Evolutionary conservation across 2,888 invertebrate species (phyloP).

Genomic region (Smittia aterrima): DNA sequence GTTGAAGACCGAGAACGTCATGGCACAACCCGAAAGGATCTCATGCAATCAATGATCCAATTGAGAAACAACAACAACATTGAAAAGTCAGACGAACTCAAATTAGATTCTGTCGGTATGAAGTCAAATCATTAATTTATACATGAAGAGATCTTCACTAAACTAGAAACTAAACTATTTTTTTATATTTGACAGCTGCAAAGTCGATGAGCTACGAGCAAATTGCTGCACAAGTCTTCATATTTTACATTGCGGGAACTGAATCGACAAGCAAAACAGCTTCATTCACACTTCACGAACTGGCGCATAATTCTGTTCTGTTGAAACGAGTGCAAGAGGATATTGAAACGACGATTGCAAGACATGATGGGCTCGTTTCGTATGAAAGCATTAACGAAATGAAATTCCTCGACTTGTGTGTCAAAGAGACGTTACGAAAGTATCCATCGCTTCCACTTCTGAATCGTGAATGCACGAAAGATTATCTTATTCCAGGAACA

Average conservation of each 20-base stretch:
- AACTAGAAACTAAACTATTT: background rate
- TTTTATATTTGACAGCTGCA: background rate
- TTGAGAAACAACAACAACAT: constrained; percentile 49
- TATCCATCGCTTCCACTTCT: constrained; percentile 54
- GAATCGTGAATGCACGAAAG: constrained; percentile 52
- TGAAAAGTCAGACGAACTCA: background rate
- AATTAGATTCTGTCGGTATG: background rate
- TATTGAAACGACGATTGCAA: constrained; percentile 48
- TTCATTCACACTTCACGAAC: constrained; percentile 52
- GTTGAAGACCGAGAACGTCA: constrained; percentile 53
- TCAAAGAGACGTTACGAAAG: constrained; percentile 51
- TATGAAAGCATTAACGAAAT: constrained; percentile 54
- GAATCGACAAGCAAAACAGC: constrained; percentile 54
- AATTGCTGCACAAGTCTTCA: constrained; percentile 51
- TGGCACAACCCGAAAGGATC: constrained; percentile 53
- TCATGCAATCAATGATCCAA: constrained; percentile 55
- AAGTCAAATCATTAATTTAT: background rate
- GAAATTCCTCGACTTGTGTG: constrained; percentile 53
- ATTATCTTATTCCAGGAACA: constrained; percentile 49
- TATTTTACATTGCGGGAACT: constrained; percentile 55
- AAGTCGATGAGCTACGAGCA: constrained; percentile 49
- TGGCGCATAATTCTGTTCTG: constrained; percentile 52
- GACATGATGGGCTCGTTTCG: constrained; percentile 50
- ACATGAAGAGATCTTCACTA: background rate
- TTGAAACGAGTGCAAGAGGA: constrained; percentile 51